phyloP scores from a whole-genome alignment of 2,113 vertebrate genomes.

The Microtus ochrogaster region DNA sequence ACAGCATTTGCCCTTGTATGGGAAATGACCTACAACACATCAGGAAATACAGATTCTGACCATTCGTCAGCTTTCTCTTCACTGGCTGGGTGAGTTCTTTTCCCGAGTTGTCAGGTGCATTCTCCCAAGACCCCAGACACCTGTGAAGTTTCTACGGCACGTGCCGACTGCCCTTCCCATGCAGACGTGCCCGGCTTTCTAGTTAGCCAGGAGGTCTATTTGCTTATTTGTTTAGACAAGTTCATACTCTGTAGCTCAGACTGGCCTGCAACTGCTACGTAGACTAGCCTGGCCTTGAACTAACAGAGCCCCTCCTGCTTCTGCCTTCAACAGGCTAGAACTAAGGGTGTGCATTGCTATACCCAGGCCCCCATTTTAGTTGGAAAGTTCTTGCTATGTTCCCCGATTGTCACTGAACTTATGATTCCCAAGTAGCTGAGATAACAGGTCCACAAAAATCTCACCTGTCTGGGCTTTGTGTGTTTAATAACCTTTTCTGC shows the following conservation, averaged over 20 bases:
- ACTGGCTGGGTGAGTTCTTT: conserved; percentile 16
- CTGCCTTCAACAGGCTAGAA: background rate
- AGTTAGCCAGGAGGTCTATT: background rate
- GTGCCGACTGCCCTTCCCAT: conserved; percentile 30
- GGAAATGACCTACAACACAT: background rate
- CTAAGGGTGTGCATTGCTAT: background rate
- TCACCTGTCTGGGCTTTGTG: background rate
- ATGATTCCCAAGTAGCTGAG: background rate
- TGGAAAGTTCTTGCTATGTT: background rate
- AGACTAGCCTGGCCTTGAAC: background rate
- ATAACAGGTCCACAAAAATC: background rate
- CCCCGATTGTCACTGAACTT: background rate
- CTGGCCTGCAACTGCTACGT: background rate
- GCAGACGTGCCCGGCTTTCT: background rate
- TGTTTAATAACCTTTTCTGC: background rate
- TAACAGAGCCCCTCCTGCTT: background rate
- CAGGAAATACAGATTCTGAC: background rate
- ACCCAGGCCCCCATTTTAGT: background rate
- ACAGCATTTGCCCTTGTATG: background rate
- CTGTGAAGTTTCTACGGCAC: background rate
- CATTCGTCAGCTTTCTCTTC: background rate
- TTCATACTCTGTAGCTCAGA: background rate
- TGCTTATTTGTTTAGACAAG: background rate
- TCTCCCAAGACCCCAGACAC: background rate
- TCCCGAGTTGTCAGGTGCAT: background rate